Evolutionary conservation across 2,888 invertebrate species (phyloP).

Genomic region (Actias luna): DNA sequence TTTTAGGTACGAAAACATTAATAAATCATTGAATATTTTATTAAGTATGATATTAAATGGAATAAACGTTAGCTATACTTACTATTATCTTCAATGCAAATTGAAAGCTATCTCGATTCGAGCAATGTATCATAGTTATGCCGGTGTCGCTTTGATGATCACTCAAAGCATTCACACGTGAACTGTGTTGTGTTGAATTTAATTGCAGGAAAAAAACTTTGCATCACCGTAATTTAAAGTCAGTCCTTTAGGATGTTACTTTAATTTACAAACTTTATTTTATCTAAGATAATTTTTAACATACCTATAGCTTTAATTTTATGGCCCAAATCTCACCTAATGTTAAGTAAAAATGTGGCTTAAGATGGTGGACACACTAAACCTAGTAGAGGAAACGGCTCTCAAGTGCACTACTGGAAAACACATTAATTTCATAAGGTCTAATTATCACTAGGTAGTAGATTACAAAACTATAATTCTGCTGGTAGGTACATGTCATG

Average conservation of each 20-base stretch:
- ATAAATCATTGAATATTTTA: background rate
- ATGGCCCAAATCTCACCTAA: no score
- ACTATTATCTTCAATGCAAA: background rate
- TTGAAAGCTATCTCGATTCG: constrained; percentile 1
- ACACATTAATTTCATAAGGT: background rate
- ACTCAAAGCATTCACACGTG: constrained; percentile 4
- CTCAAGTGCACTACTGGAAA: no score
- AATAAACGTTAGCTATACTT: background rate
- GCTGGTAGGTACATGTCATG: no score
- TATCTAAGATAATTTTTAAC: no score
- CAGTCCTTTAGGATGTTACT: no score
- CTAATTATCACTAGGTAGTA: background rate
- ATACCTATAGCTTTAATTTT: no score
- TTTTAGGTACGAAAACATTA: background rate
- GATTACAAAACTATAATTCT: no score
- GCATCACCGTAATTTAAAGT: no score
- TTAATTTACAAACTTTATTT: no score
- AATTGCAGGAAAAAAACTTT: background rate
- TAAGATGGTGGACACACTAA: no score
- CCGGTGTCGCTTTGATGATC: constrained; percentile 4
- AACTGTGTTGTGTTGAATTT: background rate
- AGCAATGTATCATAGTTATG: constrained; percentile 8
- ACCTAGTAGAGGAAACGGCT: no score
- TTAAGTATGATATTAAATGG: background rate
- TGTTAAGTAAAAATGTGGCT: no score